Conservation (phyloP, 2,797 vertebrate genomes). For the Megalops cyprinoides region DNA sequence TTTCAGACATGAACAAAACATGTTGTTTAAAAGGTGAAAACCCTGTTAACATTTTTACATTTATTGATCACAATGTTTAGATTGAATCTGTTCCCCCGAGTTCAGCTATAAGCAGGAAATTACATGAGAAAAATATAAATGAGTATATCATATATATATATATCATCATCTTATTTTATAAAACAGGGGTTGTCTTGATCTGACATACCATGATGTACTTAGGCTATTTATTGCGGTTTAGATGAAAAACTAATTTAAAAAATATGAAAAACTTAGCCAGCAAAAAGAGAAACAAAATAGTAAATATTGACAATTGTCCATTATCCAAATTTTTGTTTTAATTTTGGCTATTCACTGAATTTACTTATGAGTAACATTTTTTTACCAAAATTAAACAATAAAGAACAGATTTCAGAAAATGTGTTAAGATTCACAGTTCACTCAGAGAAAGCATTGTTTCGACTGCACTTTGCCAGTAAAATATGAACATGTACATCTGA, state of each 20-base stretch:
- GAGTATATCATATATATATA: no score
- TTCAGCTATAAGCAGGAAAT: background rate
- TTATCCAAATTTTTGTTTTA: background rate
- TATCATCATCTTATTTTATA: background rate
- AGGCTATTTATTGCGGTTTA: background rate
- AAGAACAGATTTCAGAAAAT: background rate
- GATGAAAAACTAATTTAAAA: no score
- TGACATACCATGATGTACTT: background rate
- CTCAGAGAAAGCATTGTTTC: background rate
- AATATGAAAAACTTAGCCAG: background rate
- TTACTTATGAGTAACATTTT: no score
- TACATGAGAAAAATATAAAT: background rate
- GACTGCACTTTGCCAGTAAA: background rate
- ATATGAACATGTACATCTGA: background rate
- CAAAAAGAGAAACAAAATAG: background rate
- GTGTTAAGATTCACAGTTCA: background rate
- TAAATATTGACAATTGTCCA: background rate
- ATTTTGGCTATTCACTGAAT: background rate
- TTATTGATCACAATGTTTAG: background rate
- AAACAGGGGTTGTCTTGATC: slow-evolving; percentile 1
- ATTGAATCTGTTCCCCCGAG: background rate
- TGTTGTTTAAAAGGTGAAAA: background rate
- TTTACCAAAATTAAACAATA: background rate
- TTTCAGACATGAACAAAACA: background rate
- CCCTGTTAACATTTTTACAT: background rate